phyloP scores from a whole-genome alignment of 2,113 vertebrate species.

The Aptenodytes forsteri region DNA sequence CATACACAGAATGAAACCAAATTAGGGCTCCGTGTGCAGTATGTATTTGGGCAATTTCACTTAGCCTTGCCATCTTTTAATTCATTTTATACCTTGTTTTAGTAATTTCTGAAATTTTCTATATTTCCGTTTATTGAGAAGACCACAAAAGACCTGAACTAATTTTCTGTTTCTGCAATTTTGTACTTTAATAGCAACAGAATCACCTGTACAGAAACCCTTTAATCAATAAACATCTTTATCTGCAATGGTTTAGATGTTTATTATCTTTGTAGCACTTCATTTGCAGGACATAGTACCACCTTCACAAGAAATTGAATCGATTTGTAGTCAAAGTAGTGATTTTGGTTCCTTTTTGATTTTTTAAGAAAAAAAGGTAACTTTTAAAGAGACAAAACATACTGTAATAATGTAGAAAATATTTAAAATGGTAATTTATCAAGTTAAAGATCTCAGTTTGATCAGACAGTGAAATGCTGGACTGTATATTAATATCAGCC shows the following conservation, averaged over 20 bases:
- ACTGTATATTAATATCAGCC: neutral
- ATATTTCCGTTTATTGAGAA: neutral
- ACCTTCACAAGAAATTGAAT: neutral
- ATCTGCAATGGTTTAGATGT: neutral
- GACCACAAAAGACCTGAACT: neutral
- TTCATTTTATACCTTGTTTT: constrained; percentile 5
- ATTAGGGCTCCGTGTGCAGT: neutral
- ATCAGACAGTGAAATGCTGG: neutral
- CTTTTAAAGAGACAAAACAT: neutral
- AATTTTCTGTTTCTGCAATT: constrained; percentile 2
- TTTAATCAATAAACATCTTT: neutral
- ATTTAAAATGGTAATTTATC: neutral
- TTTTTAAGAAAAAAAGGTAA: neutral
- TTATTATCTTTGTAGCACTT: neutral
- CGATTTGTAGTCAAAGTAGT: neutral
- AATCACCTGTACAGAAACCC: neutral
- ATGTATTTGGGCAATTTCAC: constrained; percentile 13
- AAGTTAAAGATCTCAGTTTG: neutral
- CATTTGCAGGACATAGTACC: neutral
- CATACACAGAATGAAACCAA: neutral
- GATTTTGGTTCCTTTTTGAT: neutral
- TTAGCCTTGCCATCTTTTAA: constrained; percentile 41
- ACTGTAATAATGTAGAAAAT: neutral
- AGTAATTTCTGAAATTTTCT: neutral
- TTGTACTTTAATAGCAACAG: neutral